These are phyloP conservation scores for Asobara japonica DNA, from an alignment of 1,140 invertebrate species.

Conservation along the genomic window DNA sequence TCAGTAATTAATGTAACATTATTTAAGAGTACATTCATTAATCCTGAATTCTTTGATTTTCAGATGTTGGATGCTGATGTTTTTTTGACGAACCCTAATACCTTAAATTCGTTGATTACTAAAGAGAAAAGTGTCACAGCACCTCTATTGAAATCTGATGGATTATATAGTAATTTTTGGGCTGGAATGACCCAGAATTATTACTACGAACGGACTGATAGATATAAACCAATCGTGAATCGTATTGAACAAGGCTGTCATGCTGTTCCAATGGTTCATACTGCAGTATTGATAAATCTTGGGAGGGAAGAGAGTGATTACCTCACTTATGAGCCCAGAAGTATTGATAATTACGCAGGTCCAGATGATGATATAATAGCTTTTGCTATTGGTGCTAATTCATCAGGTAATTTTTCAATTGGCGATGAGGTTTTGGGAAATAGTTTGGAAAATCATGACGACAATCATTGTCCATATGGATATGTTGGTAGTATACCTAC, in stretches of 20 bases:
- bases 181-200: conserved; percentile 88
- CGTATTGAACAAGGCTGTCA: conserved; percentile 80
- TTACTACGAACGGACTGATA: conserved; percentile 89
- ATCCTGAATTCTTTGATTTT: conserved; percentile 49
- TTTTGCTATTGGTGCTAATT: conserved; percentile 88
- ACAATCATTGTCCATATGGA: too few relatives aligned
- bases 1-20: conserved; percentile 20
- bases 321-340: conserved; percentile 80
- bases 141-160: conserved; percentile 87
- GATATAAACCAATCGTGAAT: conserved; percentile 85
- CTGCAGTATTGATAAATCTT: conserved; percentile 86
- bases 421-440: too few relatives aligned
- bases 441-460: too few relatives aligned
- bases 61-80: conserved; percentile 92
- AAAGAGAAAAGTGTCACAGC: conserved; percentile 76
- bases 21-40: conserved; percentile 16
- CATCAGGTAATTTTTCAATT: conserved; percentile 69
- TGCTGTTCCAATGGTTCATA: conserved; percentile 92
- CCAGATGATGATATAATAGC: conserved; percentile 94
- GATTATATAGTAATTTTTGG: conserved; percentile 97
- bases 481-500: too few relatives aligned
- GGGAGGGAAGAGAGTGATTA: conserved; percentile 69
- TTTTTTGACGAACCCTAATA: conserved; percentile 79
- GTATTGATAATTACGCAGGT: conserved; percentile 74
- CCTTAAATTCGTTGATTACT: conserved; percentile 75